Evolutionary conservation across 92 coral and sea anemone species (phyloP).

Genomic region (Heteractis magnifica): DNA sequence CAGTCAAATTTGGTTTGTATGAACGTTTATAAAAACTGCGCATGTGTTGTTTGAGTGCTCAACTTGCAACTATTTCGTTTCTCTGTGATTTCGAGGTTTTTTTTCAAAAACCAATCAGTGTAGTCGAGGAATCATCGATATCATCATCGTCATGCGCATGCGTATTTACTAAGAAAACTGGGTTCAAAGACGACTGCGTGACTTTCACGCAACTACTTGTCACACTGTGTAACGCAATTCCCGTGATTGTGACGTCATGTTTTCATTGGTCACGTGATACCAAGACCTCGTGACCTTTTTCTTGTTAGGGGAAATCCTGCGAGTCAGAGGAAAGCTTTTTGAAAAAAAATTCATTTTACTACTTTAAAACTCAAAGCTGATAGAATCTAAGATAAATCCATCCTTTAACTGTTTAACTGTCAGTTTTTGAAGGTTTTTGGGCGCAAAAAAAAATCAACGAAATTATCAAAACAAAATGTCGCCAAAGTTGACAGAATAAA

Average conservation of each 20-base stretch:
- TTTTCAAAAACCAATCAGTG: too few relatives aligned
- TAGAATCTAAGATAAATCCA: too few relatives aligned
- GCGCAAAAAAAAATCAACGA: not conserved
- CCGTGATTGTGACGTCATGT: slow-evolving; percentile 6
- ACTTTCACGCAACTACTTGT: not conserved
- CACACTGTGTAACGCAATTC: slow-evolving; percentile 14
- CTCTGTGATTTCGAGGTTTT: too few relatives aligned
- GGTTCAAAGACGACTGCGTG: not conserved
- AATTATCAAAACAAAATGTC: not conserved
- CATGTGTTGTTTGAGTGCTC: too few relatives aligned
- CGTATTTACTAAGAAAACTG: slow-evolving; percentile 24
- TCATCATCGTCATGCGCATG: slow-evolving; percentile 12
- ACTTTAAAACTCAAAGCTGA: too few relatives aligned
- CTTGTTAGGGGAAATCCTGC: not conserved
- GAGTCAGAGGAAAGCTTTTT: not conserved
- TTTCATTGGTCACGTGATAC: slow-evolving; percentile 13
- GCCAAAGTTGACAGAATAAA: not conserved
- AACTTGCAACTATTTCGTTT: too few relatives aligned
- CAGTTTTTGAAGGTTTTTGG: not conserved
- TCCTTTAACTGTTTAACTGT: too few relatives aligned
- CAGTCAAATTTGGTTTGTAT: too few relatives aligned
- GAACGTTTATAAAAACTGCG: too few relatives aligned
- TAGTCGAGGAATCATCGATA: not conserved
- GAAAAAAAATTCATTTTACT: too few relatives aligned
- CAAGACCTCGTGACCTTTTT: not conserved